Percentiles rank a stretch among this genome's conserved stretches.
These are phyloP conservation scores for Hassar affinis DNA, from an alignment of 2,113 vertebrate genomes.

Conservation along the genomic window DNA sequence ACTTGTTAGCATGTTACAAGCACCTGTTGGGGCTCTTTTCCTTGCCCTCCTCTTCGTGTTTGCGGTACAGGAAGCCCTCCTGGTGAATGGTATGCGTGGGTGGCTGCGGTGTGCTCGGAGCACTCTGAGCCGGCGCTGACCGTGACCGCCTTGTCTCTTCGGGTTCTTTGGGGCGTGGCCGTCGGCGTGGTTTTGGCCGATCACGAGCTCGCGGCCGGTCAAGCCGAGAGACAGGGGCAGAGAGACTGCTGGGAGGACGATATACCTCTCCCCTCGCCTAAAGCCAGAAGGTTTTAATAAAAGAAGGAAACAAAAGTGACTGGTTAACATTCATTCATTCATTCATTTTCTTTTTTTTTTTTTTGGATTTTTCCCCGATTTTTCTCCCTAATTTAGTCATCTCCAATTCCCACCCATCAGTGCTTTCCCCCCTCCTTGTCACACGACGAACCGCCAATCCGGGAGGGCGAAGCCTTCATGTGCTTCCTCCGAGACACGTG, in stretches of 20 bases:
- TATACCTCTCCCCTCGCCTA: slow-evolving; percentile 72
- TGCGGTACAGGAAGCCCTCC: slow-evolving; percentile 88
- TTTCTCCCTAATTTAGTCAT: too few species aligned
- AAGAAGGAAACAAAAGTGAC: too few species aligned
- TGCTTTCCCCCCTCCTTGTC: too few species aligned
- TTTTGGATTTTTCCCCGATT: too few species aligned
- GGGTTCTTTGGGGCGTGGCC: slow-evolving; percentile 85
- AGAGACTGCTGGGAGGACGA: slow-evolving; percentile 82
- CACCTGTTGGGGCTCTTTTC: slow-evolving; percentile 88
- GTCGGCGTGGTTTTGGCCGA: slow-evolving; percentile 86
- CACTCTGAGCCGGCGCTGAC: slow-evolving; percentile 85
- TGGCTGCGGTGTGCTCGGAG: slow-evolving; percentile 75
- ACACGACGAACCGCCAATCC: too few species aligned
- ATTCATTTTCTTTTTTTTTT: too few species aligned
- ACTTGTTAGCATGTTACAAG: background rate
- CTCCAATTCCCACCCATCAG: too few species aligned
- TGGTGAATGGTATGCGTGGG: slow-evolving; percentile 83
- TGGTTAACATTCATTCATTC: too few species aligned
- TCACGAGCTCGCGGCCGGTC: slow-evolving; percentile 88
- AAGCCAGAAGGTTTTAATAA: background rate
- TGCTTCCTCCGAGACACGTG: too few species aligned
- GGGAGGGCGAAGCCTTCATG: too few species aligned
- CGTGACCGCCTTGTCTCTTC: slow-evolving; percentile 83
- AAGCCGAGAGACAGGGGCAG: slow-evolving; percentile 80
- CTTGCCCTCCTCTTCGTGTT: slow-evolving; percentile 84